Evolutionary conservation across 1,140 invertebrate genomes (phyloP).

Genomic region (Aporrectodea caliginosa): DNA sequence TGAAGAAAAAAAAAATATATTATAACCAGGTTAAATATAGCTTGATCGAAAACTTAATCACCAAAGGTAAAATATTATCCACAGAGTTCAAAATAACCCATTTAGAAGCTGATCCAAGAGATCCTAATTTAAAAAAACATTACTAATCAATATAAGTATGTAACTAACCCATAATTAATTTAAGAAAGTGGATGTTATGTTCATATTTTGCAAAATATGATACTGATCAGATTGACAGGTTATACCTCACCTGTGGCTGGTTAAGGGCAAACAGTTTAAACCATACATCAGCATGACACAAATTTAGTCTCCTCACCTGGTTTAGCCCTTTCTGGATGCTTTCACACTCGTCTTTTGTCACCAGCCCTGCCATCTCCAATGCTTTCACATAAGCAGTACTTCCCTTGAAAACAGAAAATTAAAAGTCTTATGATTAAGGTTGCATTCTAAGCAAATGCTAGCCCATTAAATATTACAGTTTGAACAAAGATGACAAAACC

Average conservation of each 20-base stretch:
- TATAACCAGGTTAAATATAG: no score
- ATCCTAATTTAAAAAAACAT: no score
- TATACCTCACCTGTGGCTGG: no score
- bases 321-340: not conserved
- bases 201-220: not conserved
- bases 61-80: no score
- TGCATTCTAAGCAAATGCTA: no score
- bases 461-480: not conserved
- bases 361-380: not conserved
- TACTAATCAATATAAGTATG: no score
- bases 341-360: not conserved
- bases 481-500: not conserved
- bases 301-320: not conserved
- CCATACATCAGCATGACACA: not conserved
- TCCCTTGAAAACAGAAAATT: not conserved
- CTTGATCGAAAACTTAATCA: no score
- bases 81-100: no score
- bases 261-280: not conserved
- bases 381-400: not conserved
- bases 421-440: no score
- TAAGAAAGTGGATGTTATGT: not conserved
- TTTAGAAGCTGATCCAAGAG: no score
- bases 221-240: not conserved
- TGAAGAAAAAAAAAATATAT: no score
- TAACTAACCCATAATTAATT: no score